A percentile compares a stretch with the other conserved stretches of the same genome.
These are phyloP conservation scores for Myotis davidii DNA, from an alignment of 2,113 vertebrate species.

Conservation along the genomic window DNA sequence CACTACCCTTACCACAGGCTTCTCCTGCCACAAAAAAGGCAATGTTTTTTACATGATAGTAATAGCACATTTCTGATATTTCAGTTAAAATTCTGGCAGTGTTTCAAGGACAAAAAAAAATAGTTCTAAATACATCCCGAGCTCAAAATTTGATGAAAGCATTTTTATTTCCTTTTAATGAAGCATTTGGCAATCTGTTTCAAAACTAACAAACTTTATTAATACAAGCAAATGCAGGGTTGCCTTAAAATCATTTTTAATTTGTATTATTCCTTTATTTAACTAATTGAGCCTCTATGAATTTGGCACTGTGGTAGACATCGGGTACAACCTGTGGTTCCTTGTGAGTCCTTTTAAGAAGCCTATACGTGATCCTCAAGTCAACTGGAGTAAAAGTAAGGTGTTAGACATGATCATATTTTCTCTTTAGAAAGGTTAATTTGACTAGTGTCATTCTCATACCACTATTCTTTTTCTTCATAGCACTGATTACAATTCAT, in stretches of 20 bases:
- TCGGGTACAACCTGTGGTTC: neutral
- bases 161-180: slow-evolving; percentile 35
- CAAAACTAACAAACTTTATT: slow-evolving; percentile 41
- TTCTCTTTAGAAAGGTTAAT: neutral
- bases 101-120: slow-evolving; percentile 75
- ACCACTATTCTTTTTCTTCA: neutral
- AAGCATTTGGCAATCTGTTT: slow-evolving; percentile 45
- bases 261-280: neutral
- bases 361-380: neutral
- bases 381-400: neutral
- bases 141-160: slow-evolving; percentile 56
- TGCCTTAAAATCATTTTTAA: slow-evolving; percentile 29
- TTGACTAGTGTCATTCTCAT: neutral
- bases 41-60: slow-evolving; percentile 82
- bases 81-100: slow-evolving; percentile 62
- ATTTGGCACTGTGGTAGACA: neutral
- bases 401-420: neutral
- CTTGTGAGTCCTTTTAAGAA: neutral
- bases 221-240: neutral
- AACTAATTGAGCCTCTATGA: neutral
- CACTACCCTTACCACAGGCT: slow-evolving; percentile 80
- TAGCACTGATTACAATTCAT: neutral
- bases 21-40: slow-evolving; percentile 82
- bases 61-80: slow-evolving; percentile 77
- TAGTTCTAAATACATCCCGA: slow-evolving; percentile 45